Base-by-base conservation (phyloP, 2,113 vertebrate species). In the Podiceps cristatus region DNA sequence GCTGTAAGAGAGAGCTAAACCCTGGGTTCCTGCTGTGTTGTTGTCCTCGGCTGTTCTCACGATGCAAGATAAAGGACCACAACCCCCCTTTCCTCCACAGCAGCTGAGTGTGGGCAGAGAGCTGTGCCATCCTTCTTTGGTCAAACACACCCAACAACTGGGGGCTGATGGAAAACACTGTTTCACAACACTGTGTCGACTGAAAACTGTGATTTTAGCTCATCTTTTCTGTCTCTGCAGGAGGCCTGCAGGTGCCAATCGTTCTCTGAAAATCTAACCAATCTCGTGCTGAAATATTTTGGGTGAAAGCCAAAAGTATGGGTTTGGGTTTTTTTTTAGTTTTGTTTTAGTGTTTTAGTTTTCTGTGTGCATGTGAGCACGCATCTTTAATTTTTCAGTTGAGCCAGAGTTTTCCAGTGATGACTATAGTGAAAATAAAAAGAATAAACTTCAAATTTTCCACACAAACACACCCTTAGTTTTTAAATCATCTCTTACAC, bases 391-490 rank as follows among this genome's bases (percentile, higher is more conserved):
- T 74, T 81, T 81, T 95, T 93, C 89, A 91, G 83, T 33, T 89
- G 64, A 95, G 35, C 8, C 58, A 72, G 31, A 59, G 28, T 89
- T 97, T 96, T 93, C 83, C 83, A 71, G 45, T 81, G 80, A 86
- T 87, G n/a, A 87, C 13, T 68, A 37, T 45, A 84, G 18, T 89
- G 62, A 91, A 93, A 91, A 81, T 53, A 78, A 24, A 24, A 67
- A 77, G 10, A 91, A 80, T 64, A 68, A 25, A 40, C 23, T 62
- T 92, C 80, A 92, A 25, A 75, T 72, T 93, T 94, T 93, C 96
- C 86, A 64, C 35, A 58, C 19, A 87, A 86, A 69, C 42, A 83
- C 29, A 91, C 37, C 35, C 15, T 60, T 28, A 64, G 11, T 60
- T 96, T 90, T 77, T 56, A 89, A 60, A 91, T 37, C 33, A 42